Conservation (phyloP, 2,113 vertebrate species). For the Notarius quadriscutis region DNA sequence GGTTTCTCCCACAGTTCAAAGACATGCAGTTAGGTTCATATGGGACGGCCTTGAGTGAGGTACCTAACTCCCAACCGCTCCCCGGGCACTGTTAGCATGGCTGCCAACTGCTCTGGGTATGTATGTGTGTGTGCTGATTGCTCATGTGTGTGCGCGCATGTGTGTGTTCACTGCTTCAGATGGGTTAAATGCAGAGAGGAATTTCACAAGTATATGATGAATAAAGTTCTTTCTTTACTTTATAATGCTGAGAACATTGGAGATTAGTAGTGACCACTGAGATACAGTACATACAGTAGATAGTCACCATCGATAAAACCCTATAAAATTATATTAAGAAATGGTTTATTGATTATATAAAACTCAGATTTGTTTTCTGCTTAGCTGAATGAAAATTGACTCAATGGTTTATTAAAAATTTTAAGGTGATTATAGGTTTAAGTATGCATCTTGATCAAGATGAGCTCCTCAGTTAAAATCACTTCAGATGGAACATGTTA, state of each 20-base stretch:
- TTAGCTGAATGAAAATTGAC: not conserved
- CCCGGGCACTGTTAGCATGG: too few relatives aligned
- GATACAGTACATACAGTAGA: not conserved
- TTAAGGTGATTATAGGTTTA: not conserved
- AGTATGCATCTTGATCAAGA: conserved; percentile 18
- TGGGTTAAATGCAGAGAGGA: too few relatives aligned
- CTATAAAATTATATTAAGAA: not conserved
- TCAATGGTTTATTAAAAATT: not conserved
- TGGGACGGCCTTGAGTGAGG: too few relatives aligned
- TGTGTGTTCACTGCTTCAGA: too few relatives aligned
- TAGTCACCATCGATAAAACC: not conserved
- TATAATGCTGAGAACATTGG: not conserved
- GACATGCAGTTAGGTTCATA: too few relatives aligned
- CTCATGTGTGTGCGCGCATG: too few relatives aligned
- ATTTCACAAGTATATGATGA: too few relatives aligned
- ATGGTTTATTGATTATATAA: not conserved
- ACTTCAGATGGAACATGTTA: not conserved
- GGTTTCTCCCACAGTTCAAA: too few relatives aligned
- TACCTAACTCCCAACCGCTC: too few relatives aligned
- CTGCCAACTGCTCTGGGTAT: too few relatives aligned
- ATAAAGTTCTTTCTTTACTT: too few relatives aligned
- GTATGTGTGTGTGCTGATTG: too few relatives aligned
- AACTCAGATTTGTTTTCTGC: not conserved
- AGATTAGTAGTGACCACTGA: not conserved
- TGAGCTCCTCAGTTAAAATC: conserved; percentile 19